A percentile compares a stretch with the other conserved stretches of the same genome.
Evolutionary conservation across 2,797 vertebrate species (phyloP).

Genomic region (Tiaroga cobitis): DNA sequence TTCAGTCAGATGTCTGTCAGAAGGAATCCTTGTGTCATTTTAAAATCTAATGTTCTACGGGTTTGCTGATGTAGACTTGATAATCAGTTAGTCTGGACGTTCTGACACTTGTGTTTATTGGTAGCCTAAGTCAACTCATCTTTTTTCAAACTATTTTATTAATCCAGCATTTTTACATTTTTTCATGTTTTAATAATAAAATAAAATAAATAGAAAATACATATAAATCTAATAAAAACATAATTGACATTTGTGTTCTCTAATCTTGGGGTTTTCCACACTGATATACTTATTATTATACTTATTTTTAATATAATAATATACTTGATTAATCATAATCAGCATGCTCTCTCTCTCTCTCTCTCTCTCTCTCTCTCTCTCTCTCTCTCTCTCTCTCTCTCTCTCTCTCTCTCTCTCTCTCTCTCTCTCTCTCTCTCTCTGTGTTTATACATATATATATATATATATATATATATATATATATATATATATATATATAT

Average conservation of each 20-base stretch:
- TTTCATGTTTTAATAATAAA: neutral
- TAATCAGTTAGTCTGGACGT: neutral
- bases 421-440: too few relatives aligned
- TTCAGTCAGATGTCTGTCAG: constrained; percentile 15
- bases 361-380: too few relatives aligned
- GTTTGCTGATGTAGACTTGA: neutral
- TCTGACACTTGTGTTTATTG: neutral
- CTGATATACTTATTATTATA: too few relatives aligned
- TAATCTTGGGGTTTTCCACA: neutral
- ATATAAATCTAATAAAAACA: neutral
- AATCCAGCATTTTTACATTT: neutral
- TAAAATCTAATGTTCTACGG: constrained; percentile 22
- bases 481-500: too few relatives aligned
- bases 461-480: too few relatives aligned
- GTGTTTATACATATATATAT: too few relatives aligned
- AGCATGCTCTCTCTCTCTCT: too few relatives aligned
- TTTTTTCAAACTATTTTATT: neutral
- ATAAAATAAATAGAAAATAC: neutral
- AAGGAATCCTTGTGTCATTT: neutral
- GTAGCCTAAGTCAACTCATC: neutral
- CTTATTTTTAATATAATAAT: too few relatives aligned
- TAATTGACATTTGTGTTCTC: too few relatives aligned
- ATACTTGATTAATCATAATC: too few relatives aligned
- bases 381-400: too few relatives aligned
- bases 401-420: too few relatives aligned